Evolutionary conservation across 2,888 invertebrate genomes (phyloP), one percentile per base, ranked within the genome.

Genomic region (Hermaeophaga mercurialis): DNA sequence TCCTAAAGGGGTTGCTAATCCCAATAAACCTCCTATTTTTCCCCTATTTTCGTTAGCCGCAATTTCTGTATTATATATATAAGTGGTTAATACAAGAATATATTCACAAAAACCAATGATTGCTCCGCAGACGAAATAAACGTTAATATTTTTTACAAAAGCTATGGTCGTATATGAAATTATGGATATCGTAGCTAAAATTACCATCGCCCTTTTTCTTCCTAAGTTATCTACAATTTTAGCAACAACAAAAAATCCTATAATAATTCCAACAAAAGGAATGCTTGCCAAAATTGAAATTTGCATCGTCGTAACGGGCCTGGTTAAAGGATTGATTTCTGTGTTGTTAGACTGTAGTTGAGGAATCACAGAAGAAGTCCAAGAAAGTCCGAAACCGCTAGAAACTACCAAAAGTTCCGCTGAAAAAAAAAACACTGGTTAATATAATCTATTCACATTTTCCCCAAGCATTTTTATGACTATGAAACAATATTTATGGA

Each of bases 371-470:
- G 39, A 22, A 1, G 49, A 49, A 17, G 38, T 17, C 26, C 17
- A 49, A 8, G 39, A 33, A 17, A 59, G 49, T 6, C 58, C 38
- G 7, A 45, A 49, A 6, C 61, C 56, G 3, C 6, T 4, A 4
- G 11, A 11, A 9, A 59, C 38, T 5, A 43, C 14, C 15, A 59
- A n/a, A 6, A 59, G 26, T 22, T 59, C 36, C 1, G 44, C 59
- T 59, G 39, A 9, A n/a, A n/a, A n/a, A n/a, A n/a, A 17, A 33
- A 22, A 22, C n/a, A 3, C 9, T 14, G n/a, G 3, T 4, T 4
- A 4, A 4, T n/a, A n/a, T 33, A 33, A 12, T 11, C n/a, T n/a
- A n/a, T n/a, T n/a, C n/a, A n/a, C n/a, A n/a, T n/a, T n/a, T n/a
- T n/a, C n/a, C n/a, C n/a, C n/a, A n/a, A n/a, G n/a, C n/a, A n/a